A percentile compares a stretch with the other conserved stretches of the same genome.
phyloP scores from a whole-genome alignment of 2,888 invertebrate species.

The Parelbella ahira region DNA sequence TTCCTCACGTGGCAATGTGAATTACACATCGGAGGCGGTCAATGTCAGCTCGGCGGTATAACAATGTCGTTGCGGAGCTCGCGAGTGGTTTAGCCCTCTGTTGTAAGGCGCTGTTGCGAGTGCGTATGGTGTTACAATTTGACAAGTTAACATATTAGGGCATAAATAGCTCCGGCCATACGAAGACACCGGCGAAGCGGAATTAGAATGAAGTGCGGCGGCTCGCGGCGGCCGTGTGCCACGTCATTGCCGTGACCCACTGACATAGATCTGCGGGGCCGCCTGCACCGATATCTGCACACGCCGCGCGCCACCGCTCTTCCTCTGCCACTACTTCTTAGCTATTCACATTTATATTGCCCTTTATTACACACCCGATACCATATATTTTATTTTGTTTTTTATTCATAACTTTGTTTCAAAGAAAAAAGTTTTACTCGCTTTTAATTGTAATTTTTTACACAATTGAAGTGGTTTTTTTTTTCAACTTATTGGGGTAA shows the following conservation, averaged over 20 bases:
- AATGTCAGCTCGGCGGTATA: constrained; percentile 59
- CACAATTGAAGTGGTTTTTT: no score
- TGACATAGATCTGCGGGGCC: constrained; percentile 84
- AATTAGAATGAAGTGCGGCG: constrained; percentile 79
- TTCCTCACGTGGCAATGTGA: constrained; percentile 15
- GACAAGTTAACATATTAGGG: constrained; percentile 40
- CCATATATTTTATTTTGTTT: no score
- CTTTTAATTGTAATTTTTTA: no score
- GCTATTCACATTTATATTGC: no score
- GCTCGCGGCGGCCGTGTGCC: constrained; percentile 76
- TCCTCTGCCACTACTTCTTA: constrained; percentile 50
- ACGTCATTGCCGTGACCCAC: constrained; percentile 84
- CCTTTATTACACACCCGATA: no score
- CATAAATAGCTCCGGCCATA: constrained; percentile 42
- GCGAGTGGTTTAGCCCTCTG: constrained; percentile 30
- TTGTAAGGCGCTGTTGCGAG: constrained; percentile 27
- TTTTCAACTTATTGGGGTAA: no score
- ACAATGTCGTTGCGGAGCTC: constrained; percentile 33
- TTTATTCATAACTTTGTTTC: no score
- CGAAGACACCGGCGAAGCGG: constrained; percentile 74
- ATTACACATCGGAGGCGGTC: constrained; percentile 49
- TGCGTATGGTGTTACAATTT: constrained; percentile 30
- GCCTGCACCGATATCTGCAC: constrained; percentile 66
- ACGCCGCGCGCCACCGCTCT: constrained; percentile 44
- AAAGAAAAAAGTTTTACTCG: no score